Evolutionary conservation across 2,888 invertebrate genomes (phyloP), one percentile per base, ranked within the genome.

Genomic region (Agrochola litura): DNA sequence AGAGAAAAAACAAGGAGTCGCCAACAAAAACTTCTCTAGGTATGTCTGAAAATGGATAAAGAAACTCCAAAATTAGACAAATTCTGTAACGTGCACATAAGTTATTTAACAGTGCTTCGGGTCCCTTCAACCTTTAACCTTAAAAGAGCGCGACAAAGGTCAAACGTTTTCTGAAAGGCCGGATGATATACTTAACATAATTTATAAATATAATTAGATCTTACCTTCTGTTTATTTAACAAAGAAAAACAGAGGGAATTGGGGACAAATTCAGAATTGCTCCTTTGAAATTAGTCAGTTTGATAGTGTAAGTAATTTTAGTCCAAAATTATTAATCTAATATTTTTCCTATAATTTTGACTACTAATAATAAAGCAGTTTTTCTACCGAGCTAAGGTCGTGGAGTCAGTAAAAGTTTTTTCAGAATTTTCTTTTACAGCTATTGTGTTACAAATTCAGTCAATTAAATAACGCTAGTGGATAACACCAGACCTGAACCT

Each of bases 61-160:
- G 6, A 14, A 58, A 80, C 67, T 41, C 22, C 2, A 10, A 81
- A 63, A 61, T 78, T 30, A 76, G 64, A 52, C 16, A 73, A 37
- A 43, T 46, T 84, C 56, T 66, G 46, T 74, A 68, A 75, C 64
- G 49, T 49, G 10, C 37, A 68, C 58, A 72, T 86, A 77, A 73
- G n/a, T 77, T 83, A 86, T 83, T 81, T 83, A 84, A 79, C 61
- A 46, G 58, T 56, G 30, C 37, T 64, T 49, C 22, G 43, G 30
- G 10, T 63, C 77, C 75, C 67, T 76, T 43, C 37, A 76, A 87
- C 77, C 87, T 87, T 85, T 79, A 66, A 82, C 87, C 79, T 85
- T 87, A 70, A 79, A 83, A 79, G 80, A 83, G 70, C 73, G 73
- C 65, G 68, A 37, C n/a, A 83, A 88, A 89, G 82, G 89, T 89